Evolutionary conservation across 2,888 invertebrate genomes (phyloP).

Genomic region (Tholera decimalis): DNA sequence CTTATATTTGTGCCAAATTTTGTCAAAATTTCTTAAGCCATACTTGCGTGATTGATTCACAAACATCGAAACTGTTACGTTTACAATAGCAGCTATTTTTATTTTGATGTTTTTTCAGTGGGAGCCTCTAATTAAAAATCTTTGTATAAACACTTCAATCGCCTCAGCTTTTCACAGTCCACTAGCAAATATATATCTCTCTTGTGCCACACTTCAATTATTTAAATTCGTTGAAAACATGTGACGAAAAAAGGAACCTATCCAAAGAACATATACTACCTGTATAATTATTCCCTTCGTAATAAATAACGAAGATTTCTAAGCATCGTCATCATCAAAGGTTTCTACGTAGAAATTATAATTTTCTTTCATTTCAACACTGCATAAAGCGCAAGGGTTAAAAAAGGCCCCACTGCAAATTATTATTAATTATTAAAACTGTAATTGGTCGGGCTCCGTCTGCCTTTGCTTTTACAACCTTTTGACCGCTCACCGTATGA

Average conservation of each 20-base stretch:
- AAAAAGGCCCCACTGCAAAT: constrained; percentile 58
- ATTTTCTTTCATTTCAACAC: constrained; percentile 52
- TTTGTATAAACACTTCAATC: not conserved
- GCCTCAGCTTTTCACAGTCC: not conserved
- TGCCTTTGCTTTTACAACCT: constrained; percentile 57
- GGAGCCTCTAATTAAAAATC: too few species aligned
- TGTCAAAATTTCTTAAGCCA: too few species aligned
- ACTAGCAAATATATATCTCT: not conserved
- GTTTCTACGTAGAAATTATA: constrained; percentile 25
- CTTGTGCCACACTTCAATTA: not conserved
- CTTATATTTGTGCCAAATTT: too few species aligned
- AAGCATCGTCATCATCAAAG: constrained; percentile 38
- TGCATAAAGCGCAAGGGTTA: constrained; percentile 30
- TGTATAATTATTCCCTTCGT: constrained; percentile 8
- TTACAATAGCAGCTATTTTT: too few species aligned
- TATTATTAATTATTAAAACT: constrained; percentile 72
- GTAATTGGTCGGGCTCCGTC: constrained; percentile 68
- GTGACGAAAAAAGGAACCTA: not conserved
- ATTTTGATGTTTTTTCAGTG: too few species aligned
- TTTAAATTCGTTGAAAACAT: not conserved
- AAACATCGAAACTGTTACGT: too few species aligned
- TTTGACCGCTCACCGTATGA: constrained; percentile 67
- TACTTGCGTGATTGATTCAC: too few species aligned
- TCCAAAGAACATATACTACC: not conserved
- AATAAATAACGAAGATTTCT: constrained; percentile 37